phyloP scores from a whole-genome alignment of 2,797 vertebrate species.

The Enteromius paludinosus region DNA sequence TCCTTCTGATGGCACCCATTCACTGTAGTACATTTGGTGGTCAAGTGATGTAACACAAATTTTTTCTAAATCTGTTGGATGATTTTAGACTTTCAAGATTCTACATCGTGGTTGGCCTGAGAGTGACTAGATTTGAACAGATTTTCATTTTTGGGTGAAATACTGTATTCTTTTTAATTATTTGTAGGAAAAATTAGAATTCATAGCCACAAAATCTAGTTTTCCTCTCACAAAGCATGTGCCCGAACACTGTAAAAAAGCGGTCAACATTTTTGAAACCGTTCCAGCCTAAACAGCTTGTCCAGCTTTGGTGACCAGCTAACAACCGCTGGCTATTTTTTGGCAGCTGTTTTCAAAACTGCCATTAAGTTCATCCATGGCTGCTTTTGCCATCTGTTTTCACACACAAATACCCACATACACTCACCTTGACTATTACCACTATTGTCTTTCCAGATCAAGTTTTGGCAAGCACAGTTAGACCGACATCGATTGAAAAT shows the following conservation, averaged over 20 bases:
- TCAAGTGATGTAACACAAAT: neutral
- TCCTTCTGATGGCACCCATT: neutral
- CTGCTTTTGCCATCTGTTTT: neutral
- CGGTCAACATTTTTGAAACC: neutral
- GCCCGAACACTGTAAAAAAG: neutral
- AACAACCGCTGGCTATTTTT: neutral
- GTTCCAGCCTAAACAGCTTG: neutral
- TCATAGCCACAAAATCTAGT: neutral
- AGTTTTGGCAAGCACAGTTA: slow-evolving; percentile 96
- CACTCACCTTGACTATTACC: slow-evolving; percentile 53
- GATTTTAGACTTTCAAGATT: too few relatives aligned
- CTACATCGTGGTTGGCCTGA: neutral
- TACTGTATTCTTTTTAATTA: neutral
- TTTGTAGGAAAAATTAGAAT: neutral
- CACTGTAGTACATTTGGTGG: too few relatives aligned
- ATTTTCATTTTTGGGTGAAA: neutral
- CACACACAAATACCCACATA: slow-evolving; percentile 20
- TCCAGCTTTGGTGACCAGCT: neutral
- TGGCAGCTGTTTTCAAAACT: slow-evolving; percentile 3
- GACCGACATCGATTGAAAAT: slow-evolving; percentile 98
- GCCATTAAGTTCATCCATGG: neutral
- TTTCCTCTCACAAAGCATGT: too few relatives aligned
- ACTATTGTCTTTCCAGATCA: slow-evolving; percentile 86
- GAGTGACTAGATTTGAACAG: neutral
- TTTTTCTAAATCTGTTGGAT: too few relatives aligned